Conservation (phyloP, 2,797 vertebrate species). For the Graptemys geographica region DNA sequence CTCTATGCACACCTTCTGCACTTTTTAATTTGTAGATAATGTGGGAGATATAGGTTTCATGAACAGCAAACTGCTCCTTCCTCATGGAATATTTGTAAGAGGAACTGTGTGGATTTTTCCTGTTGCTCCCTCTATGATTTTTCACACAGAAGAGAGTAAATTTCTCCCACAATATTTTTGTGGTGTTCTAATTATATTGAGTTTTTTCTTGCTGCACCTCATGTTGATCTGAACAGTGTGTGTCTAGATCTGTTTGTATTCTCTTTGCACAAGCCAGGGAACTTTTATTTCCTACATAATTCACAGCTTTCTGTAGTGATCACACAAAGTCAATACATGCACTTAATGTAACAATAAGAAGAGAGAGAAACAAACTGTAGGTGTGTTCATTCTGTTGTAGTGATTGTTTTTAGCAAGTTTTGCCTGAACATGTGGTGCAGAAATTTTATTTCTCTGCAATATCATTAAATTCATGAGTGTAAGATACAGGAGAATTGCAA, state of each 20-base stretch:
- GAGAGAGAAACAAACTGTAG: background rate
- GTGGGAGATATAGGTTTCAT: background rate
- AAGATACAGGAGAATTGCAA: background rate
- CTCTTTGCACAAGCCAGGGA: background rate
- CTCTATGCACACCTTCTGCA: background rate
- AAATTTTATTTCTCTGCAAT: background rate
- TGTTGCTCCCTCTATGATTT: background rate
- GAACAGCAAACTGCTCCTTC: background rate
- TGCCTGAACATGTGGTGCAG: background rate
- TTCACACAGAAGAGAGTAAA: background rate
- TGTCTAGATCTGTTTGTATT: background rate
- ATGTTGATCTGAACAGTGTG: background rate
- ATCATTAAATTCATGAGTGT: background rate
- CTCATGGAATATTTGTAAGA: background rate
- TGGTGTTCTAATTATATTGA: background rate
- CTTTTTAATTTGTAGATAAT: background rate
- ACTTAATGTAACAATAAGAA: background rate
- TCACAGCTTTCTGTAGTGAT: background rate
- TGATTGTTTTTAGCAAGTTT: background rate
- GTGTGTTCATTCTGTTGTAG: background rate
- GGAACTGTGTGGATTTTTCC: background rate
- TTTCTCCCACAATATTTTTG: background rate
- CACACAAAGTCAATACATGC: background rate
- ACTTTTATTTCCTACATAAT: background rate
- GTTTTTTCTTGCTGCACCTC: background rate